Percentiles rank a stretch among this genome's conserved stretches.
Evolutionary conservation across 2,797 vertebrate species (phyloP).

Genomic region (Semotilus atromaculatus): DNA sequence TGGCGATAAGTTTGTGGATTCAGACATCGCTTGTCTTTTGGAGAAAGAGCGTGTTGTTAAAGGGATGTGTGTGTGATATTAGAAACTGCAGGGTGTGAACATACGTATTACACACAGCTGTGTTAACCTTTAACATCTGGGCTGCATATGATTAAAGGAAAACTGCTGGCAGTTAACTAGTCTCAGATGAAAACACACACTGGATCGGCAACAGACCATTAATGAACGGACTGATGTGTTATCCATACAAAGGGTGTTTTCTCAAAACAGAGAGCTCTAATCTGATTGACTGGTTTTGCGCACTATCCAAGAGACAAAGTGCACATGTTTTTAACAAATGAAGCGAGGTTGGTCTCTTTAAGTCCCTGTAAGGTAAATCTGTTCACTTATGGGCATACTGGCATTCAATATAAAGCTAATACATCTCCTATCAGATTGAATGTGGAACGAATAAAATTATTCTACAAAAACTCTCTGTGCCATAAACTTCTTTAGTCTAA

Average conservation of each 20-base stretch:
- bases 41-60: neutral
- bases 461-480: no score
- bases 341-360: neutral
- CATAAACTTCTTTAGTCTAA: neutral
- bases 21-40: neutral
- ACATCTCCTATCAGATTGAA: neutral
- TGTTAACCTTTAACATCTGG: constrained; percentile 24
- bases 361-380: neutral
- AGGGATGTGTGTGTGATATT: neutral
- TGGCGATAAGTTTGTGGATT: neutral
- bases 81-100: neutral
- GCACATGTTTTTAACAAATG: neutral
- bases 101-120: constrained; percentile 18
- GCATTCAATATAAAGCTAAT: neutral
- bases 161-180: neutral
- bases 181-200: neutral
- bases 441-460: neutral
- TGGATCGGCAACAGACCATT: neutral
- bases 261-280: neutral
- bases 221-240: neutral
- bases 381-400: neutral
- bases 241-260: neutral
- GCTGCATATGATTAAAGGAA: constrained; percentile 9
- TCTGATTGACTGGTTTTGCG: neutral
- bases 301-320: neutral